A percentile compares a stretch with the other conserved stretches of the same genome.
phyloP scores from a whole-genome alignment of 2,888 invertebrate species.

The Latrodectus hesperus region DNA sequence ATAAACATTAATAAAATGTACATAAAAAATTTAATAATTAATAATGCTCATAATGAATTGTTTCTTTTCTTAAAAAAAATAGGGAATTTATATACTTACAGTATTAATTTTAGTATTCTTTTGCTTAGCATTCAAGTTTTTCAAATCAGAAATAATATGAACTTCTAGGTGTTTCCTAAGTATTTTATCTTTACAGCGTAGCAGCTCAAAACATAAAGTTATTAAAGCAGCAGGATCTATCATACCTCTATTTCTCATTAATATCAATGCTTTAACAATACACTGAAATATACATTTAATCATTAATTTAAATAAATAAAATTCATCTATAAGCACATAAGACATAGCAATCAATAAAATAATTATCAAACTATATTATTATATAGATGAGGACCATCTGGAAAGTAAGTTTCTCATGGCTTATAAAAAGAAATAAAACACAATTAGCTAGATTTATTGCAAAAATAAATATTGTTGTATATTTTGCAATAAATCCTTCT shows the following conservation, averaged over 20 bases:
- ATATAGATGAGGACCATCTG: neutral
- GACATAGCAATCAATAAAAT: too few species aligned
- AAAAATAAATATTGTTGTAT: too few species aligned
- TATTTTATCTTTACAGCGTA: constrained; percentile 92
- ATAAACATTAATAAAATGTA: too few species aligned
- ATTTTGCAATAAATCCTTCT: neutral
- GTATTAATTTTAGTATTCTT: constrained; percentile 94
- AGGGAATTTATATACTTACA: constrained; percentile 73
- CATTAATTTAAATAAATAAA: too few species aligned
- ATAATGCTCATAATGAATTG: neutral
- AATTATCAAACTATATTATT: too few species aligned
- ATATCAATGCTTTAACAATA: constrained; percentile 92
- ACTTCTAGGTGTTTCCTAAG: constrained; percentile 90
- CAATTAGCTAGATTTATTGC: too few species aligned
- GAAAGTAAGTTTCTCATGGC: too few species aligned
- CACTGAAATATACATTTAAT: constrained; percentile 76
- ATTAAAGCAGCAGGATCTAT: constrained; percentile 89
- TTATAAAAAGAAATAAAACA: too few species aligned
- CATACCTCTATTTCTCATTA: constrained; percentile 93
- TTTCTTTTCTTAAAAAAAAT: constrained; percentile 19
- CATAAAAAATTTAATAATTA: neutral
- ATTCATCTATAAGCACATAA: too few species aligned
- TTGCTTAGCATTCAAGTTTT: constrained; percentile 93
- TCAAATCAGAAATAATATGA: constrained; percentile 95
- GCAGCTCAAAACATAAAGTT: constrained; percentile 91